Evolutionary conservation across 2,888 invertebrate species (phyloP).

Genomic region (Luperina nickerlii): DNA sequence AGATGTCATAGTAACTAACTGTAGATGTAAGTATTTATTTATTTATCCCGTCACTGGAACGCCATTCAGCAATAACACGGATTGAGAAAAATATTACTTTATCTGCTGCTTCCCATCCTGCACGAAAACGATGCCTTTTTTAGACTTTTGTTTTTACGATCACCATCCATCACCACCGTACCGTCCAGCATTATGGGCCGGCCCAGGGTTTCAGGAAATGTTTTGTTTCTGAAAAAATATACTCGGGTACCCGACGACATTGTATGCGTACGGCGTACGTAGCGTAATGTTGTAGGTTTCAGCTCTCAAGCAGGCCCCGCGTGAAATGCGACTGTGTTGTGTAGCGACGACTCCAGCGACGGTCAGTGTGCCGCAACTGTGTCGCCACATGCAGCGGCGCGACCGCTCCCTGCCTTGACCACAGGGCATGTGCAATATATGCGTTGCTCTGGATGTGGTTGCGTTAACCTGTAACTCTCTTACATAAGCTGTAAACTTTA

Average conservation of each 20-base stretch:
- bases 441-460: slow-evolving; percentile 2
- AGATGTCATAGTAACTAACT: background rate
- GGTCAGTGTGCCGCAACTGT: background rate
- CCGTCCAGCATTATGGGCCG: too few relatives aligned
- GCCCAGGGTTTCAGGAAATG: too few relatives aligned
- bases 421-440: background rate
- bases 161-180: background rate
- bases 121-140: background rate
- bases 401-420: too few relatives aligned
- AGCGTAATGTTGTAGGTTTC: slow-evolving; percentile 35
- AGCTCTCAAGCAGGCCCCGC: background rate
- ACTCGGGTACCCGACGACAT: background rate
- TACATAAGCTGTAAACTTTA: too few relatives aligned
- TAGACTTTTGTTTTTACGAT: background rate
- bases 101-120: background rate
- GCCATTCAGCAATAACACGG: too few relatives aligned
- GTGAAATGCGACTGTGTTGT: slow-evolving; percentile 9
- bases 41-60: background rate
- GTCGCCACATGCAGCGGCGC: background rate
- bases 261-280: slow-evolving; percentile 9
- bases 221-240: background rate
- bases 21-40: background rate
- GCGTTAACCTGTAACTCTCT: background rate
- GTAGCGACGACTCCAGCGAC: background rate
- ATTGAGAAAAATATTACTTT: background rate